Evolutionary conservation across 2,113 vertebrate genomes (phyloP), one percentile per base, ranked within the genome.

Genomic region (Oreochromis niloticus): DNA sequence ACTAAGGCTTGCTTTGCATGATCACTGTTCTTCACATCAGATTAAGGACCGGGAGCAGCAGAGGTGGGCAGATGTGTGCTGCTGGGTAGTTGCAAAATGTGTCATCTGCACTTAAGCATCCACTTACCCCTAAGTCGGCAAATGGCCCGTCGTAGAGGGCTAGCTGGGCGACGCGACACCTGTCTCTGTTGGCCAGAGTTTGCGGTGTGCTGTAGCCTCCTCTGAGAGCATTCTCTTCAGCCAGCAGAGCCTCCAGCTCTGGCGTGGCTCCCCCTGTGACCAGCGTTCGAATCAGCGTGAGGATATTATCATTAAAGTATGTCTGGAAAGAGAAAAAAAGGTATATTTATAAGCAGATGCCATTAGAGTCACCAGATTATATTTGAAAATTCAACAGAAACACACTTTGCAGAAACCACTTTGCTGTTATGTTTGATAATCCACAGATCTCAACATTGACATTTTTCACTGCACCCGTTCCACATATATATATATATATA

Each of bases 281-380:
- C 97, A 99, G 95, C 11, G 99, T 99, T 95, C 98, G 97, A 93
- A 99, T 99, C 94, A 99, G 96, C 46, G 99, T 99, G 91, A 99
- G 98, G 96, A 99, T 99, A 94, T 99, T 99, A 95, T 99, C 98
- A 84, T 99, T 99, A 97, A 99, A 99, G 96, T 99, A 99, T 48
- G 99, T 99, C 99, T 99, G 97, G 66, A 81, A 93, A 96, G 91
- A 96, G 89, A 61, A 63, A 32, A 92, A 94, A 89, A 41, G 54
- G 56, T 63, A 80, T 80, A 92, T 95, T 82, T 92, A 96, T 96
- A 95, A 97, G 92, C 95, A 95, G 95, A 96, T 85, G 93, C 90
- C 93, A 94, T 96, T 94, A 92, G 94, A 97, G 94, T 96, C 96
- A 97, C 82, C 90, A 94, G 87, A 48, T 48, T 48, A 30, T 5